These are phyloP conservation scores for Antitype chi DNA, from an alignment of 2,888 invertebrate species.

Conservation along the genomic window DNA sequence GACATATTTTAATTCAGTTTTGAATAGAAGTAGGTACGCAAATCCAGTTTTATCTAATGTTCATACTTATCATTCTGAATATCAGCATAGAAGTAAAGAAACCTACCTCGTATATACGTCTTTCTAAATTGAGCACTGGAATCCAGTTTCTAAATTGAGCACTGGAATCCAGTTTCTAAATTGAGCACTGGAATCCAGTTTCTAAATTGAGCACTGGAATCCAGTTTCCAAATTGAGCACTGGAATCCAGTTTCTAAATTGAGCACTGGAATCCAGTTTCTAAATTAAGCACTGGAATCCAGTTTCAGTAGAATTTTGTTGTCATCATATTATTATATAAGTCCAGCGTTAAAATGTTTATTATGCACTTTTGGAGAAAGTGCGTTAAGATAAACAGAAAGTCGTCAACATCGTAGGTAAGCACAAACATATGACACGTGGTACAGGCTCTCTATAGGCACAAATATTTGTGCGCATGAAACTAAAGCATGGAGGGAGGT, in stretches of 20 bases:
- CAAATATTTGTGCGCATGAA: slow-evolving; percentile 61
- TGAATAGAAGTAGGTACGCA: neutral
- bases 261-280: neutral
- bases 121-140: neutral
- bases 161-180: neutral
- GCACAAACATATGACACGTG: slow-evolving; percentile 21
- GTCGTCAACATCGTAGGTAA: neutral
- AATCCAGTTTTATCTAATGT: neutral
- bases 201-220: neutral
- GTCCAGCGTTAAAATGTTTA: neutral
- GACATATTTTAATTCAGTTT: neutral
- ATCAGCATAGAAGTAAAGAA: neutral
- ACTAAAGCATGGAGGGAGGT: slow-evolving; percentile 30
- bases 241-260: slow-evolving; percentile 1
- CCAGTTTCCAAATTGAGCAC: neutral
- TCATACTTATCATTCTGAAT: neutral
- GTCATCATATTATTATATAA: neutral
- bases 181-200: neutral
- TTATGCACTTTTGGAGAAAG: slow-evolving; percentile 7
- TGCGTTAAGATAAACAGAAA: neutral
- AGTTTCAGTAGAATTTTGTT: neutral
- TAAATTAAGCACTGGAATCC: neutral
- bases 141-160: neutral
- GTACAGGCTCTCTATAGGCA: slow-evolving; percentile 22
- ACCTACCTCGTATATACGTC: neutral